Base-by-base conservation (phyloP, 2,888 invertebrate species). In the Erpobdella octoculata region DNA sequence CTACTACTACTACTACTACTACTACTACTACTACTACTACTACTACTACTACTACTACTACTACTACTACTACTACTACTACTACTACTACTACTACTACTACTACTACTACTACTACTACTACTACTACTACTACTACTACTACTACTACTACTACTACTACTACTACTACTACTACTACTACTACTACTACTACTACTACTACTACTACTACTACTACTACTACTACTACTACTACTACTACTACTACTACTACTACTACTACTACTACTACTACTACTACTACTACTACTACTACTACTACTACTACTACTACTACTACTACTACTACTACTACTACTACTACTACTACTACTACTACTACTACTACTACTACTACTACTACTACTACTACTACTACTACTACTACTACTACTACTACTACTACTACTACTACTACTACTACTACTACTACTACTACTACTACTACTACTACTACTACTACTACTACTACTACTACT, bases 111-210 rank as follows among this genome's bases (percentile, higher is more conserved):
- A 67, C 67, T 8, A 67, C 67, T 18, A 67, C 67, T 18, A 67
- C 67, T 38, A 36, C 67, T 38, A 67, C 67, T 67, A 38, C 67
- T 38, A 67, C 67, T 38, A 67, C 67, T 38, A 67, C 67, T 38
- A 67, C 67, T 38, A 67, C 67, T 38, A 38, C 67, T 38, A 67
- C 41, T 67, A 67, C 67, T 38, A 67, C 67, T 18, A 67, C 67
- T 31, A 67, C 35, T 41, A 38, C 2, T 25, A 67, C 25, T 21
- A 67, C 38, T 9, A 67, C 67, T 25, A 67, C 67, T 9, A 38
- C 35, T 41, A 65, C 15, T 38, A 41, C 9, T 41, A 18, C 46
- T 41, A 15, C 46, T 41, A 15, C 18, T 41, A 58, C 58, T 18
- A 58, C 58, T 18, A 58, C 6, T 58, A 6, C 58, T 9, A 58